Conservation (phyloP, 1,140 invertebrate genomes). For the Dinothrombium tinctorium region DNA sequence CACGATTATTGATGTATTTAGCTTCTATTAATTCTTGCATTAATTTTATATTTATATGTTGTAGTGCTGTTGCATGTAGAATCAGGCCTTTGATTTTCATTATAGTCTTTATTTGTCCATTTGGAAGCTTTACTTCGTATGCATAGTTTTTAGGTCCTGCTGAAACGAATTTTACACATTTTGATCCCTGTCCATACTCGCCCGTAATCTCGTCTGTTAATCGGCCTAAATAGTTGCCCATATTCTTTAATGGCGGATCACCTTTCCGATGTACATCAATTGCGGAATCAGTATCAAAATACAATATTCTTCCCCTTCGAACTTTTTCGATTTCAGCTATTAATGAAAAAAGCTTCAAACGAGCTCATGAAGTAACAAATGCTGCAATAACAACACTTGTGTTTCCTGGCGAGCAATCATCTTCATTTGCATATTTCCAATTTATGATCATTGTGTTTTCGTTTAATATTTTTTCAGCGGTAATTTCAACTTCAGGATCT, state of each 20-base stretch:
- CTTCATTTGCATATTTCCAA: neutral
- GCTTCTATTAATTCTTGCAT: neutral
- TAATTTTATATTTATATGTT: neutral
- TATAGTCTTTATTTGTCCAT: neutral
- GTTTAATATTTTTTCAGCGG: too few relatives aligned
- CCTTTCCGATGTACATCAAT: slow-evolving; percentile 14
- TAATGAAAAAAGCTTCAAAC: slow-evolving; percentile 21
- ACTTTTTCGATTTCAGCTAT: slow-evolving; percentile 17
- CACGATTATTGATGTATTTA: neutral
- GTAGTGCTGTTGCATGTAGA: neutral
- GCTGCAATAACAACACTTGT: slow-evolving; percentile 20
- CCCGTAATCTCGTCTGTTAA: slow-evolving; percentile 6
- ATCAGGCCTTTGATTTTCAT: slow-evolving; percentile 1
- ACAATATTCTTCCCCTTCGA: slow-evolving; percentile 16
- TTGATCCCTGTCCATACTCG: neutral
- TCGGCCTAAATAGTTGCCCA: slow-evolving; percentile 4
- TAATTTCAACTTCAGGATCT: too few relatives aligned
- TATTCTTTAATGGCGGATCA: slow-evolving; percentile 8
- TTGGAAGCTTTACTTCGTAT: neutral
- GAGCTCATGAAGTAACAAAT: slow-evolving; percentile 21
- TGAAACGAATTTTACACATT: neutral
- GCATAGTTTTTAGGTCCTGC: slow-evolving; percentile 7
- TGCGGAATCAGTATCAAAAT: slow-evolving; percentile 23
- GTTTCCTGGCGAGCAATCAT: neutral
- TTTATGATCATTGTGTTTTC: too few relatives aligned